A percentile compares a stretch with the other conserved stretches of the same genome.
phyloP scores from a whole-genome alignment of 2,797 vertebrate genomes.

The Morelia viridis region DNA sequence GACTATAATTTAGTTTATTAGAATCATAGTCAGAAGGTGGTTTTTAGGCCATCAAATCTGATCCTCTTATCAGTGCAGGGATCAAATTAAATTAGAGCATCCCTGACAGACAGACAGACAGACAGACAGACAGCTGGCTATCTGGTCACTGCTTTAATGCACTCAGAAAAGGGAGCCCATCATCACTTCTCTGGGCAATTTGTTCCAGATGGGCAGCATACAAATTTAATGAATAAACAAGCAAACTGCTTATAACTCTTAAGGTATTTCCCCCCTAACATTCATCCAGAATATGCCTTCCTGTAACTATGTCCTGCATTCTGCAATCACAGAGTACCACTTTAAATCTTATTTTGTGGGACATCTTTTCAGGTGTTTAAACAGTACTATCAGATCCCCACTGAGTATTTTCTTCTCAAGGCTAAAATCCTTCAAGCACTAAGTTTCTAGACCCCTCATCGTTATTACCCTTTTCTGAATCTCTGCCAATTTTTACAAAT shows the following conservation, averaged over 20 bases:
- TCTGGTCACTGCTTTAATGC: background rate
- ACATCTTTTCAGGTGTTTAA: background rate
- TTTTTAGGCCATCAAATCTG: background rate
- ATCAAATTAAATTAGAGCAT: background rate
- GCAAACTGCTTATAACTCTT: too few species aligned
- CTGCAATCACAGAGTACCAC: background rate
- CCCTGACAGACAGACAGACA: background rate
- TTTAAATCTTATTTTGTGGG: background rate
- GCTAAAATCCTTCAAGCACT: background rate
- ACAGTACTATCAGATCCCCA: background rate
- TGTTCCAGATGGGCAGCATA: background rate
- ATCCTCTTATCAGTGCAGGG: background rate
- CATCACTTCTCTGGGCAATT: background rate
- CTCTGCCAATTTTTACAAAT: background rate
- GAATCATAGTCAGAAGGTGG: background rate
- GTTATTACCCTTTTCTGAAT: background rate
- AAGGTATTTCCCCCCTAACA: background rate
- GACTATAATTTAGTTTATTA: background rate
- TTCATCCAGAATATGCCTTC: background rate
- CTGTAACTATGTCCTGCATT: background rate
- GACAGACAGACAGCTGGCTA: too few species aligned
- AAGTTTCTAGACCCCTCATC: background rate
- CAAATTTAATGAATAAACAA: too few species aligned
- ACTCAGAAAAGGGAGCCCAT: background rate
- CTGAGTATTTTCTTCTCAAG: background rate